Conservation (phyloP, 1,140 invertebrate species). For the Lepidurus apus region DNA sequence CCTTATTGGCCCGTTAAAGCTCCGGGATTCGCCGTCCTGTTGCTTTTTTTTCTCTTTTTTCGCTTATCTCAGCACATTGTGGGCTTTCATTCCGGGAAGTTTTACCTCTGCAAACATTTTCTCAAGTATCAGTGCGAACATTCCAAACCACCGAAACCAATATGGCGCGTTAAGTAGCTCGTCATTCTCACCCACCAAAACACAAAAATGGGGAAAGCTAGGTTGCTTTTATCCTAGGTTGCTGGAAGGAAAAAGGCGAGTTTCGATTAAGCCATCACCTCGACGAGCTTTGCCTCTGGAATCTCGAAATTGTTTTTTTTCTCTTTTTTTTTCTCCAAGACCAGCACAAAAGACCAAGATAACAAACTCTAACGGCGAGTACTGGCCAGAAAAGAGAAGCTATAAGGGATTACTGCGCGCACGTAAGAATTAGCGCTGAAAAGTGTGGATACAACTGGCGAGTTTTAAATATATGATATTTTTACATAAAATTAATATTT, state of each 20-base stretch:
- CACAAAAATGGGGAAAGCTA: not conserved
- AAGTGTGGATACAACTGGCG: too few species aligned
- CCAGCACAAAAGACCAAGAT: not conserved
- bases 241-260: not conserved
- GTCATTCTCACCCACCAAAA: constrained; percentile 10
- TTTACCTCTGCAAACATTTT: not conserved
- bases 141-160: constrained; percentile 19
- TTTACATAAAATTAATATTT: too few species aligned
- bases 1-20: constrained; percentile 10
- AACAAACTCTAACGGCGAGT: too few species aligned
- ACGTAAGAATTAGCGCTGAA: too few species aligned
- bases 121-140: constrained; percentile 3
- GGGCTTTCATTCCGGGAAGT: constrained; percentile 1
- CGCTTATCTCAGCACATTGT: not conserved
- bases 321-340: not conserved
- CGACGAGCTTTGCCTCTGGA: not conserved
- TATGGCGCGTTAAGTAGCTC: constrained; percentile 8
- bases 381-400: too few species aligned
- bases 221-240: not conserved
- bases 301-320: not conserved
- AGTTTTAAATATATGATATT: too few species aligned
- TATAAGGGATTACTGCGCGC: too few species aligned
- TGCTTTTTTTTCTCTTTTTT: not conserved
- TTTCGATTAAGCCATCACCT: constrained; percentile 15
- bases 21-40: not conserved